Percentiles rank a stretch among this genome's conserved stretches.
phyloP scores from a whole-genome alignment of 2,888 invertebrate genomes.

The Ormyrus rosae region DNA sequence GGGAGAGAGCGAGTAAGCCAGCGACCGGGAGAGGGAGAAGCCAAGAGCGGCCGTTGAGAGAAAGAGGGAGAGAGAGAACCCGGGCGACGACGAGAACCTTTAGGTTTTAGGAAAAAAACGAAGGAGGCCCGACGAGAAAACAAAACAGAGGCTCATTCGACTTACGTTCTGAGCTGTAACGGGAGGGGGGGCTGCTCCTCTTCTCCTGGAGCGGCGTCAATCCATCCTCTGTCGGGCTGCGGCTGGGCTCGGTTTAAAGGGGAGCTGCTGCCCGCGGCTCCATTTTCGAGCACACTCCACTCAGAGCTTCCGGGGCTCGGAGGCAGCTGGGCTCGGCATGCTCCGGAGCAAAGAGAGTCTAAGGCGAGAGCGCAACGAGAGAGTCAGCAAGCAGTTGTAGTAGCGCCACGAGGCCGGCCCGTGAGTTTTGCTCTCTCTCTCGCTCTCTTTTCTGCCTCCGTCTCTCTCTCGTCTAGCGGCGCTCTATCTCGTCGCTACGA shows the following conservation, averaged over 20 bases:
- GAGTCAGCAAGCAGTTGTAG: constrained; percentile 4
- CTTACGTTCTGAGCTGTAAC: no score
- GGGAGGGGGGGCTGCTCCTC: no score
- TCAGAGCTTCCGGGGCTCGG: constrained; percentile 8
- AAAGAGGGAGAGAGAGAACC: constrained; percentile 4
- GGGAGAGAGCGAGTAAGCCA: constrained; percentile 13
- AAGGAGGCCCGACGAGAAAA: no score
- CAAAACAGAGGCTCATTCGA: no score
- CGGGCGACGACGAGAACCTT: constrained; percentile 1
- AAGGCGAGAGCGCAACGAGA: no score
- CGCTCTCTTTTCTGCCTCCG: constrained; percentile 63
- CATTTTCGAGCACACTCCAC: constrained; percentile 50
- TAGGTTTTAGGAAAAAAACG: no score
- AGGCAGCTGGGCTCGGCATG: constrained; percentile 60
- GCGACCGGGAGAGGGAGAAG: constrained; percentile 9
- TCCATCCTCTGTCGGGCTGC: no score
- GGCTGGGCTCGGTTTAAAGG: no score
- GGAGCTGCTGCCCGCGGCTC: constrained; percentile 54
- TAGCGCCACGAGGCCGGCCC: constrained; percentile 71
- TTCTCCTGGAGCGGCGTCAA: no score
- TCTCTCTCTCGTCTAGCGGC: constrained; percentile 37
- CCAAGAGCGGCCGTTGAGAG: constrained; percentile 3
- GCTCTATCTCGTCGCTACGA: no score
- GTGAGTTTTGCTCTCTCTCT: constrained; percentile 55
- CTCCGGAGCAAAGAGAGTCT: background rate